Evolutionary conservation across 2,888 invertebrate genomes (phyloP), one percentile per base, ranked within the genome.

Genomic region (Hirtodrosophila confusa): DNA sequence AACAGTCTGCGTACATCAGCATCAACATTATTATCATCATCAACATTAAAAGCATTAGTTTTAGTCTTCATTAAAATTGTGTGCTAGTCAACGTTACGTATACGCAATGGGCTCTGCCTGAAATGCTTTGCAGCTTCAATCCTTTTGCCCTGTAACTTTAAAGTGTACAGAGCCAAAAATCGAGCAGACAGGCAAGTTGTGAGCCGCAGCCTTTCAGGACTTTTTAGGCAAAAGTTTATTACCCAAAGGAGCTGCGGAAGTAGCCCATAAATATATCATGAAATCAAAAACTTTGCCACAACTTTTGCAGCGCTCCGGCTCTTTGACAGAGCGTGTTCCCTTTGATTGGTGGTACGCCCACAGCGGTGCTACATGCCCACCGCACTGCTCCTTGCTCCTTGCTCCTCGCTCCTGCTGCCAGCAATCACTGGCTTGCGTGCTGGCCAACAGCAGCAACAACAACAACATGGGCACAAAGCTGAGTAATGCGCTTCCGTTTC

Each of bases 191-290:
- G 37, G 56, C 45, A 41, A 37, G 44, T 43, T 29, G 65, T 41
- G 40, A 64, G 61, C 69, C 60, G 31, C 69, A 58, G 56, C 47
- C 53, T 66, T 63, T 51, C 61, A 44, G 48, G 65, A 65, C 51
- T 76, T 76, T 64, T 56, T 41, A 47, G 44, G 44, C 45, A 67
- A 75, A 84, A 80, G 75, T 87, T 86, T 85, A 85, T 73, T 76
- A 69, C 87, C 78, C 80, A 73, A 82, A 78, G 85, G 83, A 80
- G 73, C 80, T 64, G 47, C 80, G 72, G 76, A 70, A 73, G 73
- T 68, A 75, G 73, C 76, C 86, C 84, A 86, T 86, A 86, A 86
- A 86, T 86, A 78, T 86, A 82, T 86, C 87, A 86, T 86, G 87
- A 86, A 88, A 85, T 86, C 87, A 86, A 82, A 88, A 86, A 86